Conservation (phyloP, 1,140 invertebrate species). For the Tyrophagus putrescentiae region DNA sequence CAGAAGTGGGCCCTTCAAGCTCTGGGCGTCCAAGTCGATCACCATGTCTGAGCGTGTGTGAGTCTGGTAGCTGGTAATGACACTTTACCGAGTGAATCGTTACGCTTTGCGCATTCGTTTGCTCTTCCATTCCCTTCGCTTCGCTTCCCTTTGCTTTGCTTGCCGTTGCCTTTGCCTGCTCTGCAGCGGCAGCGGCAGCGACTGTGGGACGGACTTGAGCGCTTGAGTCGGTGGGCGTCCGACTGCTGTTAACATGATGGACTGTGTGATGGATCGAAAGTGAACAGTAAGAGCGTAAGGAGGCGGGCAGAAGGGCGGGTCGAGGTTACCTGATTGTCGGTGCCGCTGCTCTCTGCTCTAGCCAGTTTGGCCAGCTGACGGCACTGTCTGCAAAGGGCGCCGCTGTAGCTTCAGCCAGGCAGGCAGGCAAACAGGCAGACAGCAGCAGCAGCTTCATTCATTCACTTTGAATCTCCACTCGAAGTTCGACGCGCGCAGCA, state of each 20-base stretch:
- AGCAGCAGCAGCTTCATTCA: too few species aligned
- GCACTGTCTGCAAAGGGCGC: too few species aligned
- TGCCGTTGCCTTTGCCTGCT: not conserved
- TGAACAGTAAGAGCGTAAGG: not conserved
- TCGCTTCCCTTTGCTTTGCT: not conserved
- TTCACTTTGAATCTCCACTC: too few species aligned
- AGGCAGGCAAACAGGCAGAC: too few species aligned
- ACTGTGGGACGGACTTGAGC: slow-evolving; percentile 13
- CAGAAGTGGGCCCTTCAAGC: too few species aligned
- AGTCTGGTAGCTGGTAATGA: slow-evolving; percentile 8
- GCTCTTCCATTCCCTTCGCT: not conserved
- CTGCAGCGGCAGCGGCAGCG: too few species aligned
- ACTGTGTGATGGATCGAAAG: slow-evolving; percentile 12
- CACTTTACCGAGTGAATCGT: not conserved
- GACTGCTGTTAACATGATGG: slow-evolving; percentile 13
- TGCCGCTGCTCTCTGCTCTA: too few species aligned
- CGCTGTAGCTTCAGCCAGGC: not conserved
- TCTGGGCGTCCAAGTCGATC: slow-evolving; percentile 2
- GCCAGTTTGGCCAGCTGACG: too few species aligned
- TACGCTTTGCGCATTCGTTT: slow-evolving; percentile 9
- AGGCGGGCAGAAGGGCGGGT: slow-evolving; percentile 9
- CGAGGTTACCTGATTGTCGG: slow-evolving; percentile 14
- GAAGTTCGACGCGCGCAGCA: too few species aligned
- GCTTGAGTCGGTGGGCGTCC: slow-evolving; percentile 6
- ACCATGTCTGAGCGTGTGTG: too few species aligned